These are phyloP conservation scores for Thaumatotibia leucotreta DNA, from an alignment of 1,140 invertebrate species.

Conservation along the genomic window DNA sequence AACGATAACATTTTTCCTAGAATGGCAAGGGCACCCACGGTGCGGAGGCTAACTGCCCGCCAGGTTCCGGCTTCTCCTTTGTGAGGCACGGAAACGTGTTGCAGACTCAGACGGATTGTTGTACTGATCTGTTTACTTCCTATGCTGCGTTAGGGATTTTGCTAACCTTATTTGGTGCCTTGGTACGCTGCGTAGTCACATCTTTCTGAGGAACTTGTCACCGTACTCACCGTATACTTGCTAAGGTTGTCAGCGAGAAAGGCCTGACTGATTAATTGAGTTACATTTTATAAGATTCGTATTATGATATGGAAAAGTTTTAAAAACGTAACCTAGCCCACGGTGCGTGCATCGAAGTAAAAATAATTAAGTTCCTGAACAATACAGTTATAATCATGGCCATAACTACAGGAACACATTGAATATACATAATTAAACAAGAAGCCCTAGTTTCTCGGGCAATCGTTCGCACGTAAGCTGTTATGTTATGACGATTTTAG, in stretches of 20 bases:
- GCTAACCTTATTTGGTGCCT: too few species aligned
- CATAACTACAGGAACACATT: background rate
- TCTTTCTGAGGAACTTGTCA: too few species aligned
- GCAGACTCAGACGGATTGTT: background rate
- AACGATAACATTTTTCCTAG: slow-evolving; percentile 17
- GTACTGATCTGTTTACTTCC: background rate
- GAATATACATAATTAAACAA: slow-evolving; percentile 7
- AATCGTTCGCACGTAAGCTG: slow-evolving; percentile 24
- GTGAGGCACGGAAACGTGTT: slow-evolving; percentile 18
- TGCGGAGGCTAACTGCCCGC: slow-evolving; percentile 26
- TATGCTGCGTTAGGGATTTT: background rate
- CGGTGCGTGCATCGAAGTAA: too few species aligned
- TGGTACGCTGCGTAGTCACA: too few species aligned
- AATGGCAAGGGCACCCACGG: slow-evolving; percentile 28
- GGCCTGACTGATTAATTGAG: too few species aligned
- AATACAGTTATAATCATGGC: background rate
- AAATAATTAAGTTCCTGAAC: too few species aligned
- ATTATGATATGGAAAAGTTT: too few species aligned
- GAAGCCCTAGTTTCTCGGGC: slow-evolving; percentile 17
- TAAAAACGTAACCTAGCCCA: too few species aligned
- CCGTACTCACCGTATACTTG: too few species aligned
- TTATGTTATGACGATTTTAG: slow-evolving; percentile 37
- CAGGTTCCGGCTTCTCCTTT: slow-evolving; percentile 38
- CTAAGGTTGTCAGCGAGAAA: too few species aligned
- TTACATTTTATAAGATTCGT: too few species aligned